A percentile compares a stretch with the other conserved stretches of the same genome.
Conservation (phyloP, 1,140 invertebrate species). For the Bombus pascuorum region DNA sequence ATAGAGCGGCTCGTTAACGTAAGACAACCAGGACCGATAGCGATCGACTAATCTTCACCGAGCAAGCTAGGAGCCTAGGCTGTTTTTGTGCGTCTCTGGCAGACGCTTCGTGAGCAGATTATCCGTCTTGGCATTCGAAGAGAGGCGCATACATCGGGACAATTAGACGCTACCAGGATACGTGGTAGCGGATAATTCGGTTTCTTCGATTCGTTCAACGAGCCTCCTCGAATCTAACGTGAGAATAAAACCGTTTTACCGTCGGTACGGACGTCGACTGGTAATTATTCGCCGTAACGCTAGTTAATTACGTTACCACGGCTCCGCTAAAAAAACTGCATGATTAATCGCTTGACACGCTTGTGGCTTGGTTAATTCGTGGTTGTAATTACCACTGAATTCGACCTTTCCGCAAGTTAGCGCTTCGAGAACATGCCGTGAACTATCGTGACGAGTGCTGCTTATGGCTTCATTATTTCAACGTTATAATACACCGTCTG, state of each 20-base stretch:
- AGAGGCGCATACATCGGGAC: slow-evolving; percentile 35
- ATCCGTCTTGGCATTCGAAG: slow-evolving; percentile 50
- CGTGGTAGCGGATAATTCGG: slow-evolving; percentile 34
- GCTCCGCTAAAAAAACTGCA: not conserved
- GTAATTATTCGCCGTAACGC: slow-evolving; percentile 23
- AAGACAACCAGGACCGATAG: slow-evolving; percentile 69
- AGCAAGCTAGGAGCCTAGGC: slow-evolving; percentile 31
- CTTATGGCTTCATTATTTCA: slow-evolving; percentile 20
- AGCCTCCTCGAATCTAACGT: no score
- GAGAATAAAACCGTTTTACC: slow-evolving; percentile 12
- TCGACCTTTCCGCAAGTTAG: slow-evolving; percentile 64
- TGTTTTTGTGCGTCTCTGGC: slow-evolving; percentile 59
- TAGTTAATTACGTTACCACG: slow-evolving; percentile 27
- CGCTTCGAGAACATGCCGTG: not conserved
- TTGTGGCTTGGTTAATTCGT: slow-evolving; percentile 28
- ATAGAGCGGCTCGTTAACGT: slow-evolving; percentile 71
- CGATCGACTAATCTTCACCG: slow-evolving; percentile 72
- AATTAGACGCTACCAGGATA: slow-evolving; percentile 52
- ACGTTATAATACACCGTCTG: not conserved
- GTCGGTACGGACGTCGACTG: not conserved
- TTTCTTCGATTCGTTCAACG: not conserved
- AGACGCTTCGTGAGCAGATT: slow-evolving; percentile 57
- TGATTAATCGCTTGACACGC: slow-evolving; percentile 42
- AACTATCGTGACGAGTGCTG: not conserved
- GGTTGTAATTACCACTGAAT: slow-evolving; percentile 49